These are phyloP conservation scores for Orcinus orca DNA, from an alignment of 2,113 vertebrate genomes.

Conservation along the genomic window DNA sequence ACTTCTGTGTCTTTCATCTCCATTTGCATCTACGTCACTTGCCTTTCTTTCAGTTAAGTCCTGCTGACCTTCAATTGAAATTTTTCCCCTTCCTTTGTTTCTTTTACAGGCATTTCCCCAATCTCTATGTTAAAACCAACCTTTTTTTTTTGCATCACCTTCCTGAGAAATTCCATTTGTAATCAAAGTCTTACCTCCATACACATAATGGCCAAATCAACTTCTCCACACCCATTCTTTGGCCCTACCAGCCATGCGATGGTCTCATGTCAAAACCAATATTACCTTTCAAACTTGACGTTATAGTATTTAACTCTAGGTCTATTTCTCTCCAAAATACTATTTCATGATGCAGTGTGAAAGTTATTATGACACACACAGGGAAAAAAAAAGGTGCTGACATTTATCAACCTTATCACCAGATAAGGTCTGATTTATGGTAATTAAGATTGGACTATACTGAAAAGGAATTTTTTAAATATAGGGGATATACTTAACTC, in stretches of 20 bases:
- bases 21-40: no score
- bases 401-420: conserved; percentile 17
- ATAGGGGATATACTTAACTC: conserved; percentile 40
- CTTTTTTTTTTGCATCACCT: neutral
- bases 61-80: neutral
- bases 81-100: neutral
- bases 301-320: conserved; percentile 24
- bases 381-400: neutral
- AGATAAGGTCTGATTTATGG: conserved; percentile 40
- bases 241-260: neutral
- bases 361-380: conserved; percentile 34
- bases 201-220: neutral
- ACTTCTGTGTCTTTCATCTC: neutral
- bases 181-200: neutral
- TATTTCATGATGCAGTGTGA: conserved; percentile 1
- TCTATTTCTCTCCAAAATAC: conserved; percentile 23
- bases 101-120: neutral
- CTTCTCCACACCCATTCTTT: neutral
- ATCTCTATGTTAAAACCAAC: neutral
- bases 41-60: neutral
- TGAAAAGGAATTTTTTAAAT: conserved; percentile 61
- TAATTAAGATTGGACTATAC: conserved; percentile 61
- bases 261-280: conserved; percentile 66
- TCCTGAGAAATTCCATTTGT: neutral
- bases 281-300: conserved; percentile 49